Conservation (phyloP, 2,888 invertebrate genomes). For the Ceramica pisi region DNA sequence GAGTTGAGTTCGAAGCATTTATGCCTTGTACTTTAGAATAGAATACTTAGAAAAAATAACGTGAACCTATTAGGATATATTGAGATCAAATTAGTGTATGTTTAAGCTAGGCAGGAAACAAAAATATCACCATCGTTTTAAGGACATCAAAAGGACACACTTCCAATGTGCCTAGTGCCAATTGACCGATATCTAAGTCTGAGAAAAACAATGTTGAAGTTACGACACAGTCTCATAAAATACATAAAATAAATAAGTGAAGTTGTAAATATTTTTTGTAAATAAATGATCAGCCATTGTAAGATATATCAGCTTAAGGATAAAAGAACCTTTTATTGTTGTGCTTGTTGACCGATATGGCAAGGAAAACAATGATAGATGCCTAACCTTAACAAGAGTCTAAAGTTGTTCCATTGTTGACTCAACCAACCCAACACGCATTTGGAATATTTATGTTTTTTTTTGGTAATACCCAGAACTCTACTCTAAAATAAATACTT, state of each 20-base stretch:
- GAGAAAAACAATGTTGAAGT: constrained; percentile 16
- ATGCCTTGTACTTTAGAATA: no score
- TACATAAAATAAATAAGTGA: neutral
- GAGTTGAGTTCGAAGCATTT: no score
- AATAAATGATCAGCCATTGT: neutral
- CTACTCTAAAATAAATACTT: neutral
- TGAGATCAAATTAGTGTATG: neutral
- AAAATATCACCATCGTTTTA: neutral
- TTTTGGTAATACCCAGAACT: constrained; percentile 1
- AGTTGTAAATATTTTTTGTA: neutral
- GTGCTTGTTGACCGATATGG: constrained; percentile 31
- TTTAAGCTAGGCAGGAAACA: neutral
- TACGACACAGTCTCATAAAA: neutral
- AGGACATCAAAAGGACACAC: constrained; percentile 5
- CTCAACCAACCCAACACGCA: neutral
- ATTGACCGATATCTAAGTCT: constrained; percentile 25
- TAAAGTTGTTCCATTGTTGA: neutral
- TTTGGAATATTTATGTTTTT: neutral
- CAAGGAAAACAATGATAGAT: constrained; percentile 18
- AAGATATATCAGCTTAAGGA: constrained; percentile 14
- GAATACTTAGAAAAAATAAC: no score
- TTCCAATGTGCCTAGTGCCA: neutral
- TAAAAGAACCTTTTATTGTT: constrained; percentile 30
- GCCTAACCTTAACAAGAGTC: neutral
- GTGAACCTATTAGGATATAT: no score